Evolutionary conservation across 2,113 vertebrate genomes (phyloP), one percentile per base, ranked within the genome.

Genomic region (Cephalopterus ornatus): DNA sequence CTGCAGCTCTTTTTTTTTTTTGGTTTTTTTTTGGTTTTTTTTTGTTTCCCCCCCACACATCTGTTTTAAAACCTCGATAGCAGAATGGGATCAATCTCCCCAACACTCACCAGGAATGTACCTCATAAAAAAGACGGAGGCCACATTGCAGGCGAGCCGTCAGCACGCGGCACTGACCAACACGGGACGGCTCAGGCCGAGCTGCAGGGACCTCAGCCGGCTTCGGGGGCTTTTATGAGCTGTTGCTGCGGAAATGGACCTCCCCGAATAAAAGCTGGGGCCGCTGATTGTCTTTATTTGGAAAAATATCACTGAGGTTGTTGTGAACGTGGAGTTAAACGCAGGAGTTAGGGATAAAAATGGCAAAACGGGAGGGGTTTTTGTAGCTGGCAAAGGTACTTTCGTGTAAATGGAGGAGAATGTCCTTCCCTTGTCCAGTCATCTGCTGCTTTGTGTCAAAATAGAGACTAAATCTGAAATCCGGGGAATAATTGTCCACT

Each of bases 41-140:
- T 47, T 27, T 28, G 14, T 41, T 19, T 11, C 2, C 0, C 2
- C 14, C 37, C 5, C 70, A 41, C 92, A 89, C 95, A 97, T 96
- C 86, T 96, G 96, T 91, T 96, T 92, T 84, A 46, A 88, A 95
- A 95, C 74, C 91, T 96, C 91, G 89, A 95, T 91, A 39, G 27
- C 85, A 91, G 96, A 95, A 97, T 85, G 89, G 94, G 91, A 95
- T 97, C 94, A 96, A 93, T 96, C 94, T 95, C 65, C 61, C 76
- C 94, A 97, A 92, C 95, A 97, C 96, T 97, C 96, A 96, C 50
- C 94, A 96, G 50, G 94, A 95, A 97, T 96, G 94, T 96, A 91
- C 89, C 55, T 95, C 53, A 95, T 96, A 96, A 96, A 97, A 77
- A 33, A 96, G 95, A 96, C 93, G 91, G 72, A 97, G 94, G 94